Conservation (phyloP, 2,113 vertebrate genomes). For the Psittacara wagleri region DNA sequence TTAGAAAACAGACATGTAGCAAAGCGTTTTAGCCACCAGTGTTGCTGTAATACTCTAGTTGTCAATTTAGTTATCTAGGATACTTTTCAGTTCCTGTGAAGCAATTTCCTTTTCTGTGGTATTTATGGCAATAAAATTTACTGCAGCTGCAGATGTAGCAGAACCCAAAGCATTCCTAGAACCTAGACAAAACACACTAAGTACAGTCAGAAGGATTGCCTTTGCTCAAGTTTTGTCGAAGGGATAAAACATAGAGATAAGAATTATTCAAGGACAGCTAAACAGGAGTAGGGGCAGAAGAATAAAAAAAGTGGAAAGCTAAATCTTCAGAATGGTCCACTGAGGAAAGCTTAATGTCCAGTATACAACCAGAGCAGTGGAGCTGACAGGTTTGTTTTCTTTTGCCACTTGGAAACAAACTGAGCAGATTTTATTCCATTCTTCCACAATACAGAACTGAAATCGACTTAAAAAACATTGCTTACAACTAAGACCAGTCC, state of each 20-base stretch:
- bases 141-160: not conserved
- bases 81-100: not conserved
- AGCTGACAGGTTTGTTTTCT: not conserved
- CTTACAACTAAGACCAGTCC: not conserved
- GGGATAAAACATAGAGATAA: not conserved
- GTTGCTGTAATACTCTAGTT: not conserved
- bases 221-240: not conserved
- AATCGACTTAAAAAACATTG: not conserved
- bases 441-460: not conserved
- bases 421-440: not conserved
- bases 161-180: not conserved
- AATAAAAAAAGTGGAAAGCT: not conserved
- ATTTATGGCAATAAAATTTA: not conserved
- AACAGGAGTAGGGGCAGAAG: not conserved
- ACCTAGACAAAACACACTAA: not conserved
- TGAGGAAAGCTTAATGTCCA: accelerated
- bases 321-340: not conserved
- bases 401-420: not conserved
- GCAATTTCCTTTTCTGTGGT: not conserved
- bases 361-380: not conserved
- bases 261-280: not conserved
- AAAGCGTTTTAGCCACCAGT: not conserved
- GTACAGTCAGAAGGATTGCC: not conserved
- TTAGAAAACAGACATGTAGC: not conserved
- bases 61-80: not conserved